Evolutionary conservation across 2,888 invertebrate species (phyloP).

Genomic region (Candidula unifasciata): DNA sequence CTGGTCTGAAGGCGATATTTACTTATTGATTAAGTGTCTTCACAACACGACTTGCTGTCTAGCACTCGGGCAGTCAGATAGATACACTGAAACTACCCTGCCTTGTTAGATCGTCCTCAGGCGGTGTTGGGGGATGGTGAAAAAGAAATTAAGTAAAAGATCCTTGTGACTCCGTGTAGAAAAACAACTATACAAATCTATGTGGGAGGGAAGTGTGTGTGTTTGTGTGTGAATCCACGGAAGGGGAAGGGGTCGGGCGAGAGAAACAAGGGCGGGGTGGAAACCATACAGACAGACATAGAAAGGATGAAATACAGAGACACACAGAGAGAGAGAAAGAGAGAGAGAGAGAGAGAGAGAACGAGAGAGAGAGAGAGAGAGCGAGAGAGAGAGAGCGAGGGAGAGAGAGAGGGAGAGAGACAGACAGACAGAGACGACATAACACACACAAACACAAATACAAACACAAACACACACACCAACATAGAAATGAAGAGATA

Average conservation of each 20-base stretch:
- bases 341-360: conserved; percentile 27
- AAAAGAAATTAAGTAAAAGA: too few relatives aligned
- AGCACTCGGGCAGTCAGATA: neutral
- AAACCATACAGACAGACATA: conserved; percentile 2
- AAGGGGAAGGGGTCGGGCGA: conserved; percentile 7
- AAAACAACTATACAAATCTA: neutral
- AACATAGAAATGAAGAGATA: neutral
- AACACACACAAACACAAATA: too few relatives aligned
- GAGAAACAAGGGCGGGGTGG: conserved; percentile 14
- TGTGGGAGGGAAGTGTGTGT: too few relatives aligned
- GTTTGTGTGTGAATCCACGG: too few relatives aligned
- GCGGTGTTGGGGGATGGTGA: too few relatives aligned
- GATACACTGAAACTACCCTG: too few relatives aligned
- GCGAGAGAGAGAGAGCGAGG: conserved; percentile 45
- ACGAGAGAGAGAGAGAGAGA: conserved; percentile 30
- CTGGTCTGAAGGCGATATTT: conserved; percentile 9
- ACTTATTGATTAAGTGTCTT: conserved; percentile 13
- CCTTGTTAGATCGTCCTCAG: too few relatives aligned
- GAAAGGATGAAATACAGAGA: neutral
- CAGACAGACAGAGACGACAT: conserved; percentile 9
- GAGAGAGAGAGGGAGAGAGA: conserved; percentile 40
- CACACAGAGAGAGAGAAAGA: conserved; percentile 45
- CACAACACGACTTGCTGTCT: neutral
- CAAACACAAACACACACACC: too few relatives aligned
- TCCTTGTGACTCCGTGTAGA: too few relatives aligned